phyloP scores from a whole-genome alignment of 2,888 invertebrate genomes.

The Elysia crispata region DNA sequence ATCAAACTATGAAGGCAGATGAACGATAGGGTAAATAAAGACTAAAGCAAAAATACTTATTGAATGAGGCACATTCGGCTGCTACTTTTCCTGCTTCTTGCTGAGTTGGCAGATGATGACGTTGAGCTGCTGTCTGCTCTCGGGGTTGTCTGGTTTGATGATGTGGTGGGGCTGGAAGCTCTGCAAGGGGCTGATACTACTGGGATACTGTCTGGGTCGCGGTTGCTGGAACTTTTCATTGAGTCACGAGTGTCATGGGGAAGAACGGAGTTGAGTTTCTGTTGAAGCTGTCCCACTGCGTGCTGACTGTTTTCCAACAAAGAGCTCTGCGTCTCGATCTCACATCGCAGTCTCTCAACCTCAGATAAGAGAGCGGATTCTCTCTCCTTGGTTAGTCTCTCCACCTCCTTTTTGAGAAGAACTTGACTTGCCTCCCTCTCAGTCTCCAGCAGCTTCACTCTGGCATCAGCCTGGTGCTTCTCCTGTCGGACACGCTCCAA shows the following conservation, averaged over 20 bases:
- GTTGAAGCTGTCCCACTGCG: conserved; percentile 50
- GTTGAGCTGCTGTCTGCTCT: conserved; percentile 20
- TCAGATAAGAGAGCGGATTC: conserved; percentile 65
- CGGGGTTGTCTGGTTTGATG: conserved; percentile 1
- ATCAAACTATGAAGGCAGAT: too few species aligned
- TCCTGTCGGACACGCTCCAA: conserved; percentile 68
- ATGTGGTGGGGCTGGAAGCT: not conserved
- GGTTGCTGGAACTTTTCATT: too few species aligned
- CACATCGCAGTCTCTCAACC: conserved; percentile 61
- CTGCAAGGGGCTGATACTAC: not conserved
- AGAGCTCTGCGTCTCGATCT: conserved; percentile 61
- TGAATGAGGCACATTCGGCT: conserved; percentile 47
- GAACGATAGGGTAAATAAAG: too few species aligned
- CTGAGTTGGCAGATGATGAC: conserved; percentile 4
- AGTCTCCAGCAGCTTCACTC: conserved; percentile 62
- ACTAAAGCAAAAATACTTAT: conserved; percentile 2
- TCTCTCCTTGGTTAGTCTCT: conserved; percentile 64
- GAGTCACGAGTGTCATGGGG: not conserved
- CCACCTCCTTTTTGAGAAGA: conserved; percentile 60
- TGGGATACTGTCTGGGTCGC: not conserved
- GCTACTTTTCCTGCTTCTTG: conserved; percentile 24
- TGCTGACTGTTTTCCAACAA: conserved; percentile 61
- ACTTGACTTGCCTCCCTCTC: conserved; percentile 62
- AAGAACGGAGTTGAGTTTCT: conserved; percentile 23
- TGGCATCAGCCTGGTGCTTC: conserved; percentile 65